These are phyloP conservation scores for Dendropsophus ebraccatus DNA, from an alignment of 2,113 vertebrate species.

Conservation along the genomic window DNA sequence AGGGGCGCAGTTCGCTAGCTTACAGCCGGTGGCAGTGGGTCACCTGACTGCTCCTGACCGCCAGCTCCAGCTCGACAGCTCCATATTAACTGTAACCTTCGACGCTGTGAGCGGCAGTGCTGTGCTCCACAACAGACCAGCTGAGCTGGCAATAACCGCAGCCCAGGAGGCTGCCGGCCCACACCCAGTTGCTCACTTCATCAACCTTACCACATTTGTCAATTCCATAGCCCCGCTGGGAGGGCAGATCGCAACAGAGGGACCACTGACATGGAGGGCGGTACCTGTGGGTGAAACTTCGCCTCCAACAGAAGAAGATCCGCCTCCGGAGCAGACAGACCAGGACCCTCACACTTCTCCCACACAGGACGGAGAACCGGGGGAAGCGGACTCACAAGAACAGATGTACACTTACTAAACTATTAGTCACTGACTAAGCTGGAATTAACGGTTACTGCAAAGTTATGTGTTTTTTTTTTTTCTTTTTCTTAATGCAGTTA, in stretches of 20 bases:
- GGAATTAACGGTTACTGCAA: background rate
- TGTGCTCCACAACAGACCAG: constrained; percentile 88
- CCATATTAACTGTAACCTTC: constrained; percentile 95
- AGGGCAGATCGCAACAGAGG: constrained; percentile 81
- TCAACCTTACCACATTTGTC: constrained; percentile 94
- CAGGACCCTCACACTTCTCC: constrained; percentile 68
- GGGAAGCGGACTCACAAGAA: constrained; percentile 70
- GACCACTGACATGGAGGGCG: constrained; percentile 87
- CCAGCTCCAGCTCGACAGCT: constrained; percentile 92
- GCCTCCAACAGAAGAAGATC: constrained; percentile 65
- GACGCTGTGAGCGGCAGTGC: constrained; percentile 89
- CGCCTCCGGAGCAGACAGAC: constrained; percentile 63
- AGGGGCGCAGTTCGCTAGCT: constrained; percentile 89
- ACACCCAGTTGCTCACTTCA: constrained; percentile 92
- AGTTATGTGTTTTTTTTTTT: background rate
- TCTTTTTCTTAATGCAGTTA: background rate
- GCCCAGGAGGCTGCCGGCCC: constrained; percentile 68
- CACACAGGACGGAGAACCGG: constrained; percentile 65
- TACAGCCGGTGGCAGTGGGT: constrained; percentile 90
- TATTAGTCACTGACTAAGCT: constrained; percentile 3
- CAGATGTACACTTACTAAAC: constrained; percentile 94
- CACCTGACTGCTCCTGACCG: constrained; percentile 84
- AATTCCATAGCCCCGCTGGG: constrained; percentile 87
- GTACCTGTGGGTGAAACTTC: constrained; percentile 76
- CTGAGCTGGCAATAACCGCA: constrained; percentile 75